Evolutionary conservation across 2,113 vertebrate species (phyloP).

Genomic region (Mellivora capensis): DNA sequence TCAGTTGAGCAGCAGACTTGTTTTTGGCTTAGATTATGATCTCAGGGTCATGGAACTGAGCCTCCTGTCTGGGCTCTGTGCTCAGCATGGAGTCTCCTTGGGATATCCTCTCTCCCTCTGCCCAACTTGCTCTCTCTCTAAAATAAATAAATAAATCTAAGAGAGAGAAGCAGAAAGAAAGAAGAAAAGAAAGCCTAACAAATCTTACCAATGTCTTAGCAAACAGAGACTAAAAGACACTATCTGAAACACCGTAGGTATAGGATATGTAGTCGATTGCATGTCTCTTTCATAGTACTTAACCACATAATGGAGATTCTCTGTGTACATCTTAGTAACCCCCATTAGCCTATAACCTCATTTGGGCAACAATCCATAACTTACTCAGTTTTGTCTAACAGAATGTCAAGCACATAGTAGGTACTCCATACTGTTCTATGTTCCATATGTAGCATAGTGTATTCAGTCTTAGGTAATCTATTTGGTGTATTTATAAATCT

Average conservation of each 20-base stretch:
- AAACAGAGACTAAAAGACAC: neutral
- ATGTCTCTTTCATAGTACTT: neutral
- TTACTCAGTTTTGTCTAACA: neutral
- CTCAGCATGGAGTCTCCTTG: neutral
- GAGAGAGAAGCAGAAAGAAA: no score
- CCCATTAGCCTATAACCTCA: neutral
- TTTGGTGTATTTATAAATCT: neutral
- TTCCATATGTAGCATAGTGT: neutral
- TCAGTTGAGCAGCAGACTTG: neutral
- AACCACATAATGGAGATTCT: neutral
- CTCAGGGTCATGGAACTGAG: neutral
- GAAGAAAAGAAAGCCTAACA: neutral
- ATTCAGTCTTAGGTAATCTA: neutral
- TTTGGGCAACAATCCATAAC: neutral
- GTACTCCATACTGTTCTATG: neutral
- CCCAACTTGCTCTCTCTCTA: neutral
- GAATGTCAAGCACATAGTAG: neutral
- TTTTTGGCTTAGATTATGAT: neutral
- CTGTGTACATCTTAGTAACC: neutral
- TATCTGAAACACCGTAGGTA: neutral
- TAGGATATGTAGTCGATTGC: neutral
- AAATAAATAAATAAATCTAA: neutral
- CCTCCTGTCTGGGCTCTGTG: neutral
- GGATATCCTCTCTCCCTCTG: neutral
- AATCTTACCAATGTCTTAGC: neutral